Percentiles rank a stretch among this genome's conserved stretches.
These are phyloP conservation scores for Dysdera silvatica DNA, from an alignment of 1,140 invertebrate species.

Conservation along the genomic window DNA sequence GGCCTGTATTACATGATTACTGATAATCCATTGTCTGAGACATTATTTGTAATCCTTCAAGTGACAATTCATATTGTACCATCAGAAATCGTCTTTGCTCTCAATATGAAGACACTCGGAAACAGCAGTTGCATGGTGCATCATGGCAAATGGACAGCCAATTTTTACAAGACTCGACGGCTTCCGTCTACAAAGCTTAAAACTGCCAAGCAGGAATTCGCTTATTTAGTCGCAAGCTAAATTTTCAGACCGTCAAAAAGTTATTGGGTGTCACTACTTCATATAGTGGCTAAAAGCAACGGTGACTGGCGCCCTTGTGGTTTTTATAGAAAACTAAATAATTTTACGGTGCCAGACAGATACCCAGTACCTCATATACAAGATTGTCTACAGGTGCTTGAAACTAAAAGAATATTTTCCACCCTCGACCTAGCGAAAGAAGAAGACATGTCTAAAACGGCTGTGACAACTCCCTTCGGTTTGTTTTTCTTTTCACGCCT, in stretches of 20 bases:
- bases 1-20: no score
- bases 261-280: background rate
- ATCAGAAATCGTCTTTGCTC: no score
- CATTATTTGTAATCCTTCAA: no score
- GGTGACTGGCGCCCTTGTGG: no score
- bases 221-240: no score
- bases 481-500: conserved; percentile 1
- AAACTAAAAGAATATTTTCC: conserved; percentile 1
- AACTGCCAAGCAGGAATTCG: background rate
- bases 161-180: background rate
- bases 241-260: background rate
- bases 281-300: background rate
- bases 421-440: background rate
- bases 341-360: background rate
- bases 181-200: no score
- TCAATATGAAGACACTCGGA: no score
- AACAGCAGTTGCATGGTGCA: no score
- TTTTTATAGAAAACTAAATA: no score
- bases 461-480: background rate
- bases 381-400: background rate
- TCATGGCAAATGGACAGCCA: background rate
- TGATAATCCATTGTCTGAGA: no score
- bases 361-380: background rate
- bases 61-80: no score
- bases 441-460: background rate